Evolutionary conservation across 2,888 invertebrate species (phyloP), one percentile per base, ranked within the genome.

Genomic region (Hermaeophaga mercurialis): DNA sequence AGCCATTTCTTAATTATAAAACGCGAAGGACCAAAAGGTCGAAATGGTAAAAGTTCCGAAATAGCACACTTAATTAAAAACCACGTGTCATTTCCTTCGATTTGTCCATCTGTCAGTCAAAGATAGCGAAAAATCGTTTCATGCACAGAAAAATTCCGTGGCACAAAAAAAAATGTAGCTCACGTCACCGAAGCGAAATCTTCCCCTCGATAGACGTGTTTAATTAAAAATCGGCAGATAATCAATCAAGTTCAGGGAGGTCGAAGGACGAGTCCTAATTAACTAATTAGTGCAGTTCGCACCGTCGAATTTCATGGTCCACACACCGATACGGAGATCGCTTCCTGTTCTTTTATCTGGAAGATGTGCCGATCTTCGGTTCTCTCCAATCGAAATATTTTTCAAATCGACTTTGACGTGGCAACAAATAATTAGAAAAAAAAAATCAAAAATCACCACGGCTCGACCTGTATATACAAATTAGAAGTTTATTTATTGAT

Each of bases 201-300:
- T 48, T 41, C 54, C 54, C 46, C 49, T 49, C 50, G 48, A 58
- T 62, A 36, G 52, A 52, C 53, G 50, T 56, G 60, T 61, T 61
- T 67, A 65, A 68, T 66, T 68, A 67, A 66, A 67, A 66, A 69
- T 67, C 66, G 64, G 61, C 67, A 65, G 66, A 62, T 67, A 61
- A 66, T 67, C 65, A 67, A 68, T 70, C 70, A 67, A 47, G 58
- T 54, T 43, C 43, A 49, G 46, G 50, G 54, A 24, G 39, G 41
- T 26, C 38, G 41, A 55, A 45, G 52, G 53, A 50, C 54, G 49
- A 46, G 54, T 52, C 54, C 62, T 66, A 67, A 72, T 71, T 71
- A 69, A 68, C 65, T 72, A 71, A 72, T 72, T 71, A 72, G 70
- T 64, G 58, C 55, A 63, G 65, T 68, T 70, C 70, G 66, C 70